These are phyloP conservation scores for Anomalospiza imberbis DNA, from an alignment of 2,797 vertebrate species.

Conservation along the genomic window DNA sequence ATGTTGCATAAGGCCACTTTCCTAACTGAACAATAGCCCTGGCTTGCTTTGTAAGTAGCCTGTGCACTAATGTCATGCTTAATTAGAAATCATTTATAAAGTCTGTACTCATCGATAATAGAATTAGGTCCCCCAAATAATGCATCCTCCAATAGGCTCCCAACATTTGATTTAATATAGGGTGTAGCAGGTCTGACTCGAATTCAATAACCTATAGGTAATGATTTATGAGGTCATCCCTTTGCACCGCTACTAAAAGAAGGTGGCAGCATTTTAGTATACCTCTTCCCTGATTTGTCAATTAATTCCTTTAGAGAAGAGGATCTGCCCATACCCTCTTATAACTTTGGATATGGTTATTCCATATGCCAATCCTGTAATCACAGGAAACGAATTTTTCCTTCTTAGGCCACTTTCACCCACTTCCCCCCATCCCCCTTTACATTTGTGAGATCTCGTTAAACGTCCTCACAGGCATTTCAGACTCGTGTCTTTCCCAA, in stretches of 20 bases:
- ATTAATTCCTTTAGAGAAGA: slow-evolving; percentile 59
- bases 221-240: slow-evolving; percentile 72
- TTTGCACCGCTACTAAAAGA: slow-evolving; percentile 62
- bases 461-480: slow-evolving; percentile 8
- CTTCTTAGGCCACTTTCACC: slow-evolving; percentile 17
- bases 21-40: slow-evolving; percentile 60
- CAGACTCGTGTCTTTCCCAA: slow-evolving; percentile 44
- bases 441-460: slow-evolving; percentile 16
- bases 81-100: slow-evolving; percentile 63
- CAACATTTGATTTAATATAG: slow-evolving; percentile 66
- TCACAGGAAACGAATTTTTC: neutral
- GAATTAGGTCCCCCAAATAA: slow-evolving; percentile 66
- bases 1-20: slow-evolving; percentile 51
- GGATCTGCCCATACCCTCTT: neutral
- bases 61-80: slow-evolving; percentile 63
- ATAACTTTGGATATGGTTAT: slow-evolving; percentile 29
- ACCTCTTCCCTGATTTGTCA: slow-evolving; percentile 46
- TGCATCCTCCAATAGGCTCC: slow-evolving; percentile 51
- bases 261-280: slow-evolving; percentile 50
- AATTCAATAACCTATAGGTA: slow-evolving; percentile 64
- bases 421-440: neutral
- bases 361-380: neutral
- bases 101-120: slow-evolving; percentile 64
- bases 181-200: slow-evolving; percentile 58
- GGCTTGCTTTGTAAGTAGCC: slow-evolving; percentile 51